phyloP scores from a whole-genome alignment of 1,140 invertebrate genomes.

The Drosophila orosa region DNA sequence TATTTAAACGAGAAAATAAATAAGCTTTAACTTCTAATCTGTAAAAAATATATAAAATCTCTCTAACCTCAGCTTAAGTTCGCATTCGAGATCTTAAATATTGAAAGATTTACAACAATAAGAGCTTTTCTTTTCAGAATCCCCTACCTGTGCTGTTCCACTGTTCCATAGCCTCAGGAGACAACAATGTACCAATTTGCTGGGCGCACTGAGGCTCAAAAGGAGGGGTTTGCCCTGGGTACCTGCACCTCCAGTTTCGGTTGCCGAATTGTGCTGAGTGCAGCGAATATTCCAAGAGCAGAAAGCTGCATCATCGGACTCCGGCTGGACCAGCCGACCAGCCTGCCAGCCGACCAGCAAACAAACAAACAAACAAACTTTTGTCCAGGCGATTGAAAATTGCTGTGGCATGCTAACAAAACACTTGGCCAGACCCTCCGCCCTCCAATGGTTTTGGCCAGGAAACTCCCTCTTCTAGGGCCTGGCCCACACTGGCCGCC shows the following conservation, averaged over 20 bases:
- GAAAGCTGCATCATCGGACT: conserved; percentile 47
- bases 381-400: conserved; percentile 79
- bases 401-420: conserved; percentile 77
- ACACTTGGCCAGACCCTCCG: conserved; percentile 56
- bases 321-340: conserved; percentile 11
- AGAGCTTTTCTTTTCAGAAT: not conserved
- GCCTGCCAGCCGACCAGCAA: conserved; percentile 44
- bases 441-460: not conserved
- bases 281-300: conserved; percentile 61
- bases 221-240: conserved; percentile 13
- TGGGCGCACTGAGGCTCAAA: conserved; percentile 22
- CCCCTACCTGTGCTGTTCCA: conserved; percentile 19
- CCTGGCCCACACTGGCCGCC: conserved; percentile 11
- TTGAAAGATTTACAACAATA: not conserved
- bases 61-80: too few relatives aligned
- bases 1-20: too few relatives aligned
- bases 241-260: conserved; percentile 11
- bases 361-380: conserved; percentile 77
- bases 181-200: conserved; percentile 49
- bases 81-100: not conserved
- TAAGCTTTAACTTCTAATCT: not conserved
- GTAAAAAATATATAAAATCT: not conserved
- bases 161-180: conserved; percentile 39
- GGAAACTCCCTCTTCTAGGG: not conserved
- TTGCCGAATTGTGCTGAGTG: conserved; percentile 65